Conservation (phyloP, 2,888 invertebrate species). For the Macrosiphum euphorbiae region DNA sequence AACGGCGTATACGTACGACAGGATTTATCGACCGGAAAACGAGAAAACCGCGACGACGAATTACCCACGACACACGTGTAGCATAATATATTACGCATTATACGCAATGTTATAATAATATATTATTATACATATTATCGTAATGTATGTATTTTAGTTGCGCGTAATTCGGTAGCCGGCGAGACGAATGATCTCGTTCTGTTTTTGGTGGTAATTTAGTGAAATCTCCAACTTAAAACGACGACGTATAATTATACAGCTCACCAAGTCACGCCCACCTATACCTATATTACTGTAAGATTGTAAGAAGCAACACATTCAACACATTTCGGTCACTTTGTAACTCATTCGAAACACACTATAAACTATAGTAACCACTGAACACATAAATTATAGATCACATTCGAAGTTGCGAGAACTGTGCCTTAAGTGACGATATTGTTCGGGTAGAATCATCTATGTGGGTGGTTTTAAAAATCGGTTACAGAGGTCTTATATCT, state of each 20-base stretch:
- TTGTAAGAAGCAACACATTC: background rate
- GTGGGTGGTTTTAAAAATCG: background rate
- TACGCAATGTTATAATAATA: background rate
- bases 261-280: background rate
- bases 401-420: background rate
- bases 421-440: background rate
- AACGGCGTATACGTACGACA: background rate
- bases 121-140: background rate
- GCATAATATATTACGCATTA: background rate
- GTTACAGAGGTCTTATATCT: background rate
- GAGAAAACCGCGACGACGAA: constrained; percentile 2
- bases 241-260: background rate
- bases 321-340: background rate
- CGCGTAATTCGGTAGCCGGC: background rate
- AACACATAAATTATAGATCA: background rate
- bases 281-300: background rate
- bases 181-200: background rate
- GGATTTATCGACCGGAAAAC: constrained; percentile 20
- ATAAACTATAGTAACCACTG: background rate
- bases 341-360: background rate
- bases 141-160: background rate
- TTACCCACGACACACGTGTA: background rate
- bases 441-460: background rate
- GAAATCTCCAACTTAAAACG: background rate
- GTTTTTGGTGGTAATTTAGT: background rate